Evolutionary conservation across 2,797 vertebrate species (phyloP).

Genomic region (Esox lucius): DNA sequence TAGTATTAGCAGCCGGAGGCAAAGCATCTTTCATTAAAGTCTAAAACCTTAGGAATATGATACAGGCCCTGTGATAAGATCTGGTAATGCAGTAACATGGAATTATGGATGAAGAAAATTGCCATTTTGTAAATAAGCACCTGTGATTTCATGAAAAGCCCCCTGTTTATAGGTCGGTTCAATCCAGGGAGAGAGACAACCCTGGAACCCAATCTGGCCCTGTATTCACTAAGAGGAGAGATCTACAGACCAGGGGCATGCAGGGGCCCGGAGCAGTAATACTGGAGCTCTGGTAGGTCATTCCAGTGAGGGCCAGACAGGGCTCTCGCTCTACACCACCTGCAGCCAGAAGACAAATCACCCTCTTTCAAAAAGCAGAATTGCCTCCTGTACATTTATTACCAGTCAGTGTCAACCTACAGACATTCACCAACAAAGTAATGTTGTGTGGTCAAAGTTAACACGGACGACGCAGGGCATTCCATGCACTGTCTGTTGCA

Average conservation of each 20-base stretch:
- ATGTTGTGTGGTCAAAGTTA: neutral
- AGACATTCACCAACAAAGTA: neutral
- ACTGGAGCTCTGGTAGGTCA: slow-evolving; percentile 67
- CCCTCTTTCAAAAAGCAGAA: slow-evolving; percentile 50
- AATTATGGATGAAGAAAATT: slow-evolving; percentile 84
- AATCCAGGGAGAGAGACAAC: slow-evolving; percentile 67
- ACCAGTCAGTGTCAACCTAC: slow-evolving; percentile 24
- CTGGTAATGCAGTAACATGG: slow-evolving; percentile 82
- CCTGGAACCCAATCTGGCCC: slow-evolving; percentile 67
- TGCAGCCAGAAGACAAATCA: slow-evolving; percentile 63
- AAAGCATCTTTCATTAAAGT: slow-evolving; percentile 83
- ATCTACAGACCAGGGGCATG: slow-evolving; percentile 19
- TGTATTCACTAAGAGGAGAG: slow-evolving; percentile 2
- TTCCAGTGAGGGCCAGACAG: slow-evolving; percentile 53
- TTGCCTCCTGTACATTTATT: slow-evolving; percentile 45
- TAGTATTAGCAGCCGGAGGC: slow-evolving; percentile 69
- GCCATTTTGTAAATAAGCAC: slow-evolving; percentile 85
- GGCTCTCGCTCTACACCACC: slow-evolving; percentile 31
- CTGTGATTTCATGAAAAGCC: slow-evolving; percentile 81
- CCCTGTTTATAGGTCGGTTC: slow-evolving; percentile 70
- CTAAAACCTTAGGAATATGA: slow-evolving; percentile 82
- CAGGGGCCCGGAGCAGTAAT: slow-evolving; percentile 58
- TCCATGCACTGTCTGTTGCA: slow-evolving; percentile 1
- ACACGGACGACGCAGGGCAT: neutral
- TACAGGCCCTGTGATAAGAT: slow-evolving; percentile 78